Conservation (phyloP, 2,888 invertebrate genomes). For the Latheticus oryzae region DNA sequence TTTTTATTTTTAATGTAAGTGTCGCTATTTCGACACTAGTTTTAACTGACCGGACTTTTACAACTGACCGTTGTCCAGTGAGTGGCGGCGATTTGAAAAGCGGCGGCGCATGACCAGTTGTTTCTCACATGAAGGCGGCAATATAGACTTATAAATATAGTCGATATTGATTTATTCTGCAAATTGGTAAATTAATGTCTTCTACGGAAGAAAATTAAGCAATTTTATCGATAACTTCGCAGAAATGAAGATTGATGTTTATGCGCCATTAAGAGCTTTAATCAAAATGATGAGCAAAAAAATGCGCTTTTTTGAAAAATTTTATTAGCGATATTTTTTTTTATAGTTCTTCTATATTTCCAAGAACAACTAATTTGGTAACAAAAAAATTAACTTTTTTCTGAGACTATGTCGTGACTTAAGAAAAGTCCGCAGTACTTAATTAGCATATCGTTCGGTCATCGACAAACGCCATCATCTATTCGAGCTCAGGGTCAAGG, state of each 20-base stretch:
- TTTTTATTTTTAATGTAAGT: slow-evolving; percentile 4
- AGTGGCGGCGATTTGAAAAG: slow-evolving; percentile 13
- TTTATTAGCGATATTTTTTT: no score
- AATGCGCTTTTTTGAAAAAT: no score
- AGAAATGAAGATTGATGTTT: no score
- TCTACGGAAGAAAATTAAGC: no score
- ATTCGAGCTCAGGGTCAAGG: slow-evolving; percentile 36
- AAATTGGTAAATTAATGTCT: slow-evolving; percentile 23
- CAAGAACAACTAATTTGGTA: not conserved
- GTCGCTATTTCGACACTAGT: slow-evolving; percentile 29
- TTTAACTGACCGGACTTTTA: slow-evolving; percentile 23
- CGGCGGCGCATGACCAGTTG: slow-evolving; percentile 35
- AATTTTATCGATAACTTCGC: no score
- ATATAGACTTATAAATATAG: slow-evolving; percentile 17
- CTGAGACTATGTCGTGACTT: slow-evolving; percentile 30
- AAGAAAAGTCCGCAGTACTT: slow-evolving; percentile 36
- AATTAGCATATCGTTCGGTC: slow-evolving; percentile 41
- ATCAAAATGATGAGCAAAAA: no score
- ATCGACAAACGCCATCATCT: slow-evolving; percentile 24
- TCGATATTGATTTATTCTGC: slow-evolving; percentile 27
- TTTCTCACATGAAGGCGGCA: slow-evolving; percentile 21
- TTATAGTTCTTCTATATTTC: no score
- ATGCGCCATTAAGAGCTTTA: no score
- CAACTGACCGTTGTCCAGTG: slow-evolving; percentile 40
- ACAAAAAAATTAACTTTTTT: not conserved